phyloP scores from a whole-genome alignment of 1,140 invertebrate genomes.

The Platorchestia sp. region DNA sequence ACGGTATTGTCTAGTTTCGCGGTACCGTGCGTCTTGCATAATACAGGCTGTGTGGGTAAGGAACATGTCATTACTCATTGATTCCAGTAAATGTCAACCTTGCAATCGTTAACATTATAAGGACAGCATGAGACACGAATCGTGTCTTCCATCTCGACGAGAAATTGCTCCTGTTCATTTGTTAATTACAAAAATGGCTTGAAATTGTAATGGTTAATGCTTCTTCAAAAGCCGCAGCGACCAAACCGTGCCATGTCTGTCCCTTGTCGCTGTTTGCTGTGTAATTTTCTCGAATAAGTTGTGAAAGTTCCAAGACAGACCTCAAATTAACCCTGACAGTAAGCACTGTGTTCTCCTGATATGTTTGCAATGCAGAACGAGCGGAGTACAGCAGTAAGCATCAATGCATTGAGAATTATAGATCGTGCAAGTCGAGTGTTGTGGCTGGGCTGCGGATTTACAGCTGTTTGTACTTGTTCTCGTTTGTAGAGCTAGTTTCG shows the following conservation, averaged over 20 bases:
- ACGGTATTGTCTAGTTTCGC: constrained; percentile 1
- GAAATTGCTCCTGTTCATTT: background rate
- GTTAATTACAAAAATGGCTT: background rate
- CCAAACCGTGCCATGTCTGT: background rate
- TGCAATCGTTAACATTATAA: constrained; percentile 50
- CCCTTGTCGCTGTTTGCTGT: background rate
- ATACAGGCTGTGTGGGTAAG: constrained; percentile 26
- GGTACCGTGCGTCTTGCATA: constrained; percentile 27
- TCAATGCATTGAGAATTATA: background rate
- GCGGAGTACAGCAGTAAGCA: background rate
- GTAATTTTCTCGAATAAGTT: background rate
- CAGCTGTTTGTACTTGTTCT: background rate
- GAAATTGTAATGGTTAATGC: background rate
- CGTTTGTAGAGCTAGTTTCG: background rate
- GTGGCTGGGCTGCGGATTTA: background rate
- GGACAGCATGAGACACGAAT: background rate
- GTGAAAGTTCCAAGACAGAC: background rate
- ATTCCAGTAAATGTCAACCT: constrained; percentile 35
- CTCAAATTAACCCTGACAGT: background rate
- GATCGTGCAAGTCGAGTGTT: background rate
- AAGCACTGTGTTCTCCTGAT: background rate
- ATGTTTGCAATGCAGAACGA: background rate
- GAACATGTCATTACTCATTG: constrained; percentile 47
- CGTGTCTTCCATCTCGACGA: background rate
- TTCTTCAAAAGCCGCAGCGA: background rate